phyloP scores from a whole-genome alignment of 2,797 vertebrate species.

The Poecilia velifera region DNA sequence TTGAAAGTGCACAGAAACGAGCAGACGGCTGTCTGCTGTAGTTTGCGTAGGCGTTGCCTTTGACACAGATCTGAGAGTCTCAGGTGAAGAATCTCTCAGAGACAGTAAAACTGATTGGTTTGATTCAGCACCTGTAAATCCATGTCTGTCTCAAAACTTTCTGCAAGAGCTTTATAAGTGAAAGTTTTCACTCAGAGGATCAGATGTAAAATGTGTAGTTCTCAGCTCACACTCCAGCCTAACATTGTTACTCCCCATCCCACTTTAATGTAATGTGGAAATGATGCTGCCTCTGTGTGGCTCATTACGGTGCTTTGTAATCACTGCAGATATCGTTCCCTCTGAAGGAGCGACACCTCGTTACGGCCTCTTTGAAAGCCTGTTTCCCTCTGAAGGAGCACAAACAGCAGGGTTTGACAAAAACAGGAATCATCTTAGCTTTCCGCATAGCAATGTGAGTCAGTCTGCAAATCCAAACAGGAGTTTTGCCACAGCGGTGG shows the following conservation, averaged over 20 bases:
- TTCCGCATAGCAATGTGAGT: slow-evolving; percentile 36
- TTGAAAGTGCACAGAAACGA: background rate
- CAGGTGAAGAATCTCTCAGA: slow-evolving; percentile 1
- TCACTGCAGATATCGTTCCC: slow-evolving; percentile 57
- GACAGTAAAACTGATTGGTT: background rate
- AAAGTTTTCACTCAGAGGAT: slow-evolving; percentile 1
- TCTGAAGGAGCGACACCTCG: slow-evolving; percentile 57
- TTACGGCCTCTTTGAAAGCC: slow-evolving; percentile 59
- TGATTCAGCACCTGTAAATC: background rate
- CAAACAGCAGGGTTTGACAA: slow-evolving; percentile 22
- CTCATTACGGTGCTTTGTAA: slow-evolving; percentile 70
- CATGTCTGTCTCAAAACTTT: background rate
- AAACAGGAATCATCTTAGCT: slow-evolving; percentile 54
- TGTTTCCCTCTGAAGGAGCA: slow-evolving; percentile 40
- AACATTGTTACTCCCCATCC: slow-evolving; percentile 17
- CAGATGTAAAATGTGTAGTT: slow-evolving; percentile 1
- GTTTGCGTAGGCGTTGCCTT: background rate
- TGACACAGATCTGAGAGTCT: background rate
- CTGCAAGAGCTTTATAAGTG: background rate
- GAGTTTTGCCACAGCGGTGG: slow-evolving; percentile 35
- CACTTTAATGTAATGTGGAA: slow-evolving; percentile 57
- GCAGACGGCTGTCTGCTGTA: background rate
- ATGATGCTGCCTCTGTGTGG: slow-evolving; percentile 37
- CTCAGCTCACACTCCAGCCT: slow-evolving; percentile 8
- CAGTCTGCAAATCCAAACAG: slow-evolving; percentile 35